Evolutionary conservation across 2,888 invertebrate species (phyloP).

Genomic region (Nomada flava): DNA sequence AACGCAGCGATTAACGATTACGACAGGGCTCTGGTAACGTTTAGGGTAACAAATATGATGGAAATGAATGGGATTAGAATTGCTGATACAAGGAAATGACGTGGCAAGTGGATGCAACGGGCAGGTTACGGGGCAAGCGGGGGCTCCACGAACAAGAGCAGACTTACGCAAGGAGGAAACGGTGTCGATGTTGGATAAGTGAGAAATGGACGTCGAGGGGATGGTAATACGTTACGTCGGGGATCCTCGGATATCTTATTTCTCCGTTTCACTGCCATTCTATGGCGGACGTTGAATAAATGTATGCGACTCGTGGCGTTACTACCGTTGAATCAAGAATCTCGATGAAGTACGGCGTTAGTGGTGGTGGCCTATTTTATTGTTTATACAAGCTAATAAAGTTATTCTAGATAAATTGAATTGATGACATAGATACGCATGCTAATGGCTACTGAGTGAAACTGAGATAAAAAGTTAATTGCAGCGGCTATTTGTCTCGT

Average conservation of each 20-base stretch:
- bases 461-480: no score
- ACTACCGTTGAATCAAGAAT: no score
- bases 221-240: not conserved
- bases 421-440: no score
- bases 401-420: no score
- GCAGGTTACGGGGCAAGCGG: not conserved
- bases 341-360: no score
- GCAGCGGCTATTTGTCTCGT: no score
- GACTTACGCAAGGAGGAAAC: constrained; percentile 7
- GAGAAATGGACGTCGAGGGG: not conserved
- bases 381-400: no score
- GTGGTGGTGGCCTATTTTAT: no score
- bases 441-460: no score
- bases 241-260: not conserved
- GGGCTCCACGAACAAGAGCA: not conserved
- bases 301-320: no score
- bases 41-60: constrained; percentile 4
- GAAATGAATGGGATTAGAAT: constrained; percentile 4
- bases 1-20: not conserved
- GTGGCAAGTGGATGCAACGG: not conserved
- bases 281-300: not conserved
- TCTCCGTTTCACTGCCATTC: not conserved
- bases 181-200: not conserved
- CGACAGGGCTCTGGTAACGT: not conserved
- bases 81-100: not conserved